Evolutionary conservation across 2,888 invertebrate genomes (phyloP).

Genomic region (Panzeria rudis): DNA sequence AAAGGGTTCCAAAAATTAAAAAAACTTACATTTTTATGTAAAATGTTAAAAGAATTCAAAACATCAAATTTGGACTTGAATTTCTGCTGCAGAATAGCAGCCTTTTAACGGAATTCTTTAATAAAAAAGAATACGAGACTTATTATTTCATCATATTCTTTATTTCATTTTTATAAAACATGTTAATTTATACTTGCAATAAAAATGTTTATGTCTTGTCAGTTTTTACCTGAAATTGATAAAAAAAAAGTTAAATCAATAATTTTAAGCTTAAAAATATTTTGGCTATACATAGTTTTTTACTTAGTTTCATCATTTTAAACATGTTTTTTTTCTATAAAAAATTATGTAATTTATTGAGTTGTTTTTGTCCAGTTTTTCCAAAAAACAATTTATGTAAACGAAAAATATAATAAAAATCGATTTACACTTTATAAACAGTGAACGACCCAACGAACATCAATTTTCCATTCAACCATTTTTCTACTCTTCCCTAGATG

Average conservation of each 20-base stretch:
- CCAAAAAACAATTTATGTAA: constrained; percentile 13
- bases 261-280: not conserved
- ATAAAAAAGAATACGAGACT: too few species aligned
- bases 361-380: not conserved
- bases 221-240: not conserved
- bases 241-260: not conserved
- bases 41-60: too few species aligned
- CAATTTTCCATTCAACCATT: constrained; percentile 36
- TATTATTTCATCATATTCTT: too few species aligned
- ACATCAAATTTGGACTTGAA: too few species aligned
- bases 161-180: too few species aligned
- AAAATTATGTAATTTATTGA: not conserved
- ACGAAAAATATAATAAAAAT: constrained; percentile 45
- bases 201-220: too few species aligned
- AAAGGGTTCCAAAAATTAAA: too few species aligned
- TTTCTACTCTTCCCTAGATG: not conserved
- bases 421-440: constrained; percentile 30
- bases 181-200: too few species aligned
- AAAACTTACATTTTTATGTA: too few species aligned
- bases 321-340: not conserved
- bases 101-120: too few species aligned
- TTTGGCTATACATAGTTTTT: not conserved
- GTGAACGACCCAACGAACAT: constrained; percentile 42
- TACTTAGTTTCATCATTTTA: not conserved
- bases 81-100: too few species aligned